These are phyloP conservation scores for Netelia virgata DNA, from an alignment of 2,888 invertebrate genomes.

Conservation along the genomic window DNA sequence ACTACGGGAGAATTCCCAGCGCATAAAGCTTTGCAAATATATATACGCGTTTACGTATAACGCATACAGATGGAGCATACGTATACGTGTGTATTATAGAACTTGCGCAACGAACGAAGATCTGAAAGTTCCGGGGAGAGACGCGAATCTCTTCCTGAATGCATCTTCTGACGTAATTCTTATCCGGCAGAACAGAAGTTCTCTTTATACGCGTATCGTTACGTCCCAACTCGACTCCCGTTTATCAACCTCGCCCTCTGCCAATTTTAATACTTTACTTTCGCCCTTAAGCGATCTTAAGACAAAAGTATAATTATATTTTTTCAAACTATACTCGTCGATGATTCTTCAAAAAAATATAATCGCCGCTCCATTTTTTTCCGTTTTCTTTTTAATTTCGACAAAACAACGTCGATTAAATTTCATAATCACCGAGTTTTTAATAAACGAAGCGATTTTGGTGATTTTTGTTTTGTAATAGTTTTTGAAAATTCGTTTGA, in stretches of 20 bases:
- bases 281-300: neutral
- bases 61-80: constrained; percentile 1
- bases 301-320: neutral
- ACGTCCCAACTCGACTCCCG: neutral
- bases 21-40: constrained; percentile 65
- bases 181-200: constrained; percentile 63
- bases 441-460: no score
- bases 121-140: constrained; percentile 43
- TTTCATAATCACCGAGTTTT: no score
- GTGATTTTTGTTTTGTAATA: no score
- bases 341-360: no score
- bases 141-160: constrained; percentile 70
- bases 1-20: constrained; percentile 68
- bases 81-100: constrained; percentile 16
- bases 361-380: no score
- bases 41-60: constrained; percentile 34
- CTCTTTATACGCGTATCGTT: neutral
- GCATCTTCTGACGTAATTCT: constrained; percentile 73
- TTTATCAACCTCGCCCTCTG: neutral
- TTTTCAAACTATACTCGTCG: no score
- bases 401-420: no score
- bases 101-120: constrained; percentile 69
- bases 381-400: no score
- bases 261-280: neutral
- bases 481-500: no score